Base-by-base conservation (phyloP, 2,113 vertebrate species). In the Alaudala cheleensis region DNA sequence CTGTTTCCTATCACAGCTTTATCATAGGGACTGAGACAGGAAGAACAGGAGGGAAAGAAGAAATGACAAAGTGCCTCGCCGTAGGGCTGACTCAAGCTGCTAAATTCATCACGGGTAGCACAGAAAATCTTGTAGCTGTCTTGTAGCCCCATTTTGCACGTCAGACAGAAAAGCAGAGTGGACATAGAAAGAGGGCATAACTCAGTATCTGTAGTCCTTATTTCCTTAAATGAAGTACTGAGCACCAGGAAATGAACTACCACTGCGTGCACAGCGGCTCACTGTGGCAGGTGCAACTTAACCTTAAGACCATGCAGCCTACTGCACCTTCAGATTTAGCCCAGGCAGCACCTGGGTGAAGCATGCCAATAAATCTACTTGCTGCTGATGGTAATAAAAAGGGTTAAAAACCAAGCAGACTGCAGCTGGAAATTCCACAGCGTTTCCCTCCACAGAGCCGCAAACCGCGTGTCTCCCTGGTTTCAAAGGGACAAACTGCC, bases 401-500 rank as follows among this genome's bases (percentile, higher is more conserved):
- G 81, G 91, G 92, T 92, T 76, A 71, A 72, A 86, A 62, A 13
- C 26, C 56, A 88, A 42, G 8, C 77, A 50, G 65, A 39, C 87
- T 87, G 87, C 89, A 76, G 80, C 88, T 93, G 93, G 88, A 71
- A 84, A 97, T 95, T 94, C 91, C 92, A 96, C 90, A 92, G 86
- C 74, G 40, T 78, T 90, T 94, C 22, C 74, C 90, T 90, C 56
- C 58, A 47, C 49, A 12, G 64, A 50, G 78, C 88, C 86, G 45
- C 71, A 86, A 95, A 90, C 28, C 72, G 51, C 61, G n/a, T 23
- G n/a, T 58, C 72, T 70, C 72, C 92, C 83, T 5, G 22, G 71
- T 62, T 93, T 72, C 70, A 72, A 62, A 67, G 17, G 10, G 16
- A 50, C 3, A 3, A 72, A 64, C 25, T 34, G 70, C 92, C 85